A percentile compares a stretch with the other conserved stretches of the same genome.
phyloP scores from a whole-genome alignment of 2,797 vertebrate genomes.

The Tragopan temminckii region DNA sequence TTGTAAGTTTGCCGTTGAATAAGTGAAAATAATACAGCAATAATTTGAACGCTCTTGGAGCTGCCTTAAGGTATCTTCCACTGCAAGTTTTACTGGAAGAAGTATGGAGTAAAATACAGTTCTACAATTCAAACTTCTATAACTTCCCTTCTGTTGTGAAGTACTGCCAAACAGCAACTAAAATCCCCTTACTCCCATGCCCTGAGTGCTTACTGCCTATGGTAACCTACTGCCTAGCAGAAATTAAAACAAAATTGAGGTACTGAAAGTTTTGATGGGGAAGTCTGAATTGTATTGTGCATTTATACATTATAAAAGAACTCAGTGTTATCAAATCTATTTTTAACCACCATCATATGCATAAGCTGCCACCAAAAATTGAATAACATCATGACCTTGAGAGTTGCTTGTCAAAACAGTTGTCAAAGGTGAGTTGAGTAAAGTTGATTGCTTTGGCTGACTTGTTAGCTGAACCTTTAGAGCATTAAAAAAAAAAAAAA shows the following conservation, averaged over 20 bases:
- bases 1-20: background rate
- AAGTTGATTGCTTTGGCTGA: background rate
- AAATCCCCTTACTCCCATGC: background rate
- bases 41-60: background rate
- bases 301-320: background rate
- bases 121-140: rapidly evolving
- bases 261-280: background rate
- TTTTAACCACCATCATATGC: background rate
- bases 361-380: background rate
- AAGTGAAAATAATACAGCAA: background rate
- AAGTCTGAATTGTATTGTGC: background rate
- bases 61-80: background rate
- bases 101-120: background rate
- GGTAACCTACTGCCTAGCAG: background rate
- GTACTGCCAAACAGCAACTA: background rate
- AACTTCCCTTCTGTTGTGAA: background rate
- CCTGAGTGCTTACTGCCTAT: background rate
- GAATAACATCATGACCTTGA: background rate
- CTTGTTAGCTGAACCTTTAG: background rate
- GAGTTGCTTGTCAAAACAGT: background rate
- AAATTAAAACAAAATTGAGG: background rate
- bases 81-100: background rate
- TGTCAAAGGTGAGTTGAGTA: background rate
- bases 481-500: background rate
- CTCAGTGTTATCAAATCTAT: background rate